These are phyloP conservation scores for Noctua janthina DNA, from an alignment of 2,888 invertebrate species.

Conservation along the genomic window DNA sequence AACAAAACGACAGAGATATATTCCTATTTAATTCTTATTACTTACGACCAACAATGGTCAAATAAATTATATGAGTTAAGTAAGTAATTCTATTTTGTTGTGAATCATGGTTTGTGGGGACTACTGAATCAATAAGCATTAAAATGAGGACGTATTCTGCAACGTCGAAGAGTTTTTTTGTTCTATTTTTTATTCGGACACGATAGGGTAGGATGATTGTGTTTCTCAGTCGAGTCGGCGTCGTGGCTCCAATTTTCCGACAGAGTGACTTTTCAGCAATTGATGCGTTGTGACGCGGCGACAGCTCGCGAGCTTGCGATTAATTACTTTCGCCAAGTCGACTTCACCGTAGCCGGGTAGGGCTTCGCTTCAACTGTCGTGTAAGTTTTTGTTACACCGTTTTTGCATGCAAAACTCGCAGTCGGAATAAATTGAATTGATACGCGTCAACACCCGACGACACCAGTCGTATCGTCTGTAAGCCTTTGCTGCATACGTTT, in stretches of 20 bases:
- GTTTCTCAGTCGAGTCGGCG: conserved; percentile 82
- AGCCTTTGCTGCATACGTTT: conserved; percentile 42
- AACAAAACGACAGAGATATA: conserved; percentile 89
- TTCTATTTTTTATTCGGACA: conserved; percentile 67
- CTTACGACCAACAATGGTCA: conserved; percentile 82
- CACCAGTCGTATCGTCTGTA: conserved; percentile 48
- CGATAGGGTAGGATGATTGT: conserved; percentile 71
- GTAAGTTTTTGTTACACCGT: conserved; percentile 80
- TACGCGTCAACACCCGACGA: conserved; percentile 63
- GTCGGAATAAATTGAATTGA: conserved; percentile 69
- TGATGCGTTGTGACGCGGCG: conserved; percentile 87
- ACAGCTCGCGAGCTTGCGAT: conserved; percentile 83
- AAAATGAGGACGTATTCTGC: conserved; percentile 48
- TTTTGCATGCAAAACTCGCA: conserved; percentile 73
- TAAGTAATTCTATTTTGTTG: conserved; percentile 68
- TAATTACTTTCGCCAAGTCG: conserved; percentile 87
- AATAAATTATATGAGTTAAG: conserved; percentile 80
- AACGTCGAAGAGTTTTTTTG: conserved; percentile 53
- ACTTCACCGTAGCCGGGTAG: conserved; percentile 75
- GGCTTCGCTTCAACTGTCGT: conserved; percentile 84
- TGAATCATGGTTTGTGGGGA: conserved; percentile 71
- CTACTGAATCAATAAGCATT: conserved; percentile 64
- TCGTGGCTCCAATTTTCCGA: conserved; percentile 86
- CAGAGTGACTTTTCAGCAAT: conserved; percentile 80
- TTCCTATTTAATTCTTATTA: conserved; percentile 89